phyloP scores from a whole-genome alignment of 2,888 invertebrate species.

The Lasioglossum oenotherae region DNA sequence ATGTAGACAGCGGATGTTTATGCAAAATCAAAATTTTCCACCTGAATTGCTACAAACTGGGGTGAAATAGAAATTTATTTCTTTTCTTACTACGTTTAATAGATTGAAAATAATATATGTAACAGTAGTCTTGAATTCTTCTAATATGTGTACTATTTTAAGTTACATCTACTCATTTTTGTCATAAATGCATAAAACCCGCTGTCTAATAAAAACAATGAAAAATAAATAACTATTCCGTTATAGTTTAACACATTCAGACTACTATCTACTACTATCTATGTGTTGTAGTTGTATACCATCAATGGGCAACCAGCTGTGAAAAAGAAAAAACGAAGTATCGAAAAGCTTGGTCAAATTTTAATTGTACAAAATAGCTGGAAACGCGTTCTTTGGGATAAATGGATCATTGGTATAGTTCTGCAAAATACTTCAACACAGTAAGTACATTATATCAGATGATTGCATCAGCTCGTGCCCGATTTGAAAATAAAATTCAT shows the following conservation, averaged over 20 bases:
- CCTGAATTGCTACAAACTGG: no score
- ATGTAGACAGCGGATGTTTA: no score
- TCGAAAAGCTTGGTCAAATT: conserved; percentile 8
- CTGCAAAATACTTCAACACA: conserved; percentile 76
- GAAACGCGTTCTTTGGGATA: conserved; percentile 79
- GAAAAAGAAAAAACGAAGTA: conserved; percentile 59
- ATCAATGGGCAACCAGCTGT: conserved; percentile 72
- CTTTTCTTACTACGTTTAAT: no score
- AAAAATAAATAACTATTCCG: not conserved
- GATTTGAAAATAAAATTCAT: no score
- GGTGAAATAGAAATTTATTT: no score
- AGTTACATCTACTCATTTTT: no score
- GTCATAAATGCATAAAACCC: no score
- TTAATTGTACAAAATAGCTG: conserved; percentile 72
- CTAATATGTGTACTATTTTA: no score
- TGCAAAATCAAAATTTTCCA: no score
- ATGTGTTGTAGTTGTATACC: conserved; percentile 72
- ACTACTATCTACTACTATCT: not conserved
- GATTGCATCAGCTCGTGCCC: no score
- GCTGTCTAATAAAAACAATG: not conserved
- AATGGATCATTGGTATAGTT: conserved; percentile 81
- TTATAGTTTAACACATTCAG: not conserved
- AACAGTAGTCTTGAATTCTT: no score
- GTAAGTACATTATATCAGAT: conserved; percentile 73
- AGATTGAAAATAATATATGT: no score